phyloP scores from a whole-genome alignment of 2,888 invertebrate species.

The Polia nebulosa region DNA sequence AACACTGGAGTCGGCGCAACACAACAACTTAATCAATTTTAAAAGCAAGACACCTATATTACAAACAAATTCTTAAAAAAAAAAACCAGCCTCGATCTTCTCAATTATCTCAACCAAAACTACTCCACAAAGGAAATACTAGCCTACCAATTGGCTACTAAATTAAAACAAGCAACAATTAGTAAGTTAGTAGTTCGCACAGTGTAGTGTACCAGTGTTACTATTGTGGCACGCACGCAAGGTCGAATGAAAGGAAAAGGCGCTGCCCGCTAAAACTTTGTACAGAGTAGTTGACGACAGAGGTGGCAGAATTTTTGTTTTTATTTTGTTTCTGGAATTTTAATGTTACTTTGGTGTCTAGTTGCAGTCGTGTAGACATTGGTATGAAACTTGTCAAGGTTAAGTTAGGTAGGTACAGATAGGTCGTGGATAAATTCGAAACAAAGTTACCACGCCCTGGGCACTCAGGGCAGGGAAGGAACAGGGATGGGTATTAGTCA shows the following conservation, averaged over 20 bases:
- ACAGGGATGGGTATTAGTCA: too few species aligned
- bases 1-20: too few species aligned
- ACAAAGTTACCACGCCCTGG: too few species aligned
- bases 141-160: constrained; percentile 13
- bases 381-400: background rate
- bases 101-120: constrained; percentile 7
- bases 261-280: constrained; percentile 75
- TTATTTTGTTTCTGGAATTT: background rate
- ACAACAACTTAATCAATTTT: too few species aligned
- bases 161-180: constrained; percentile 61
- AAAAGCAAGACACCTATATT: background rate
- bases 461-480: too few species aligned
- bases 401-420: background rate
- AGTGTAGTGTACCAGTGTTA: constrained; percentile 53
- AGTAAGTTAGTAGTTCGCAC: constrained; percentile 51
- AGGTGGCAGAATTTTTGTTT: constrained; percentile 56
- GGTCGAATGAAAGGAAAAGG: constrained; percentile 89
- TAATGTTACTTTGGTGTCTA: background rate
- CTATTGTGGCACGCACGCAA: constrained; percentile 74
- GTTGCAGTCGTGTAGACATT: background rate
- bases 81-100: background rate
- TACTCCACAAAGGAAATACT: constrained; percentile 32
- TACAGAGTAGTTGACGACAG: constrained; percentile 71
- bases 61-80: background rate
- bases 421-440: too few species aligned